phyloP scores from a whole-genome alignment of 2,113 vertebrate species.

The Sebastes schlegelii region DNA sequence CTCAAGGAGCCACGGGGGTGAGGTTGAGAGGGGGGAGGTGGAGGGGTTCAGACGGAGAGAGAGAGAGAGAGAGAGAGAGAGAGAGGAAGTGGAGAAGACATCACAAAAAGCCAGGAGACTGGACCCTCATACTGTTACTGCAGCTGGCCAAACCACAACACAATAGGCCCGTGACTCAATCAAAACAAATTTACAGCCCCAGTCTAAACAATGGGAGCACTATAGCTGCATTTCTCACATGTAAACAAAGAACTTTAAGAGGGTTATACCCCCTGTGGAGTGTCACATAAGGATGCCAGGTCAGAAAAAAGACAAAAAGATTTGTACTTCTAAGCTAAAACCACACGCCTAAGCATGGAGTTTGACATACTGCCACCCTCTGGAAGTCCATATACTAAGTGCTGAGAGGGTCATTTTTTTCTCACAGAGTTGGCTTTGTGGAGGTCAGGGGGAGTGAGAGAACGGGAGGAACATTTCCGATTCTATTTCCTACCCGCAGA shows the following conservation, averaged over 20 bases:
- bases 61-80: slow-evolving; percentile 18
- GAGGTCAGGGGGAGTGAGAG: slow-evolving; percentile 40
- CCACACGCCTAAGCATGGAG: slow-evolving; percentile 34
- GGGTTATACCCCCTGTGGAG: slow-evolving; percentile 2
- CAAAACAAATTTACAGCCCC: slow-evolving; percentile 65
- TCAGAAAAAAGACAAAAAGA: slow-evolving; percentile 25
- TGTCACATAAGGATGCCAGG: slow-evolving; percentile 38
- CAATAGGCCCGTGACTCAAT: slow-evolving; percentile 77
- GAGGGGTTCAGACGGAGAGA: background rate
- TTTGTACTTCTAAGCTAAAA: slow-evolving; percentile 17
- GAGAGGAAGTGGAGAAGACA: slow-evolving; percentile 82
- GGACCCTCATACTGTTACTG: slow-evolving; percentile 77
- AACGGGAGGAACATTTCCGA: slow-evolving; percentile 58
- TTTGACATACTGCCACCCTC: slow-evolving; percentile 36
- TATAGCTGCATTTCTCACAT: slow-evolving; percentile 37
- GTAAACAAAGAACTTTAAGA: slow-evolving; percentile 47
- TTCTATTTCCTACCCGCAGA: slow-evolving; percentile 64
- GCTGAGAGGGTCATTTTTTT: slow-evolving; percentile 57
- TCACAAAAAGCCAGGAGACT: slow-evolving; percentile 70
- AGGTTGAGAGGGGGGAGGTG: background rate
- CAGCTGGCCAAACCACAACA: slow-evolving; percentile 77
- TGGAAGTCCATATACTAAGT: slow-evolving; percentile 34
- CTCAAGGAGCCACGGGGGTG: slow-evolving; percentile 39
- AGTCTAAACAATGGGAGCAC: slow-evolving; percentile 78
- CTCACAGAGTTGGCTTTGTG: slow-evolving; percentile 68